A percentile compares a stretch with the other conserved stretches of the same genome.
Evolutionary conservation across 2,888 invertebrate species (phyloP).

Genomic region (Lacanobia wlatinum): DNA sequence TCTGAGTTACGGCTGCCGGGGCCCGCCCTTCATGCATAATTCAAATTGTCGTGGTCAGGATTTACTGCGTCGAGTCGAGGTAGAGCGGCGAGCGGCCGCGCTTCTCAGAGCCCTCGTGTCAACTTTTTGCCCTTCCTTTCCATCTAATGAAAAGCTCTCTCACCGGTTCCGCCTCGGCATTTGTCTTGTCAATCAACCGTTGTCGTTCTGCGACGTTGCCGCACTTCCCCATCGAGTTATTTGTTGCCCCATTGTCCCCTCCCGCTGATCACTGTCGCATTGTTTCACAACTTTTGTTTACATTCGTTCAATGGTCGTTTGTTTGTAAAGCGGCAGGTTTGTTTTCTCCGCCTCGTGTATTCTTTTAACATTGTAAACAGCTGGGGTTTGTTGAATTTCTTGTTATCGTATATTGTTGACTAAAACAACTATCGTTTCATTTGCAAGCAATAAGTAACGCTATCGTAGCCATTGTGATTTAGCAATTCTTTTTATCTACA

Average conservation of each 20-base stretch:
- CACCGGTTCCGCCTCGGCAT: slow-evolving; percentile 80
- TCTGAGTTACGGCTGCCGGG: slow-evolving; percentile 62
- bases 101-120: slow-evolving; percentile 70
- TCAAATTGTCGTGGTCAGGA: slow-evolving; percentile 78
- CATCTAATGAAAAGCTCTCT: slow-evolving; percentile 84
- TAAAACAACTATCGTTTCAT: slow-evolving; percentile 72
- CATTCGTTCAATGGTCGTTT: slow-evolving; percentile 83
- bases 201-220: slow-evolving; percentile 75
- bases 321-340: slow-evolving; percentile 81
- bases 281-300: slow-evolving; percentile 88
- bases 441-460: slow-evolving; percentile 69
- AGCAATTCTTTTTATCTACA: slow-evolving; percentile 66
- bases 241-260: slow-evolving; percentile 87
- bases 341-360: slow-evolving; percentile 79
- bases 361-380: slow-evolving; percentile 79
- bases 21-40: slow-evolving; percentile 83
- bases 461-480: slow-evolving; percentile 69
- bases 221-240: slow-evolving; percentile 85
- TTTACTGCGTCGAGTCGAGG: slow-evolving; percentile 72
- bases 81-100: slow-evolving; percentile 64
- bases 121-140: slow-evolving; percentile 81
- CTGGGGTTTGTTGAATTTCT: slow-evolving; percentile 77
- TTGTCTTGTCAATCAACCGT: slow-evolving; percentile 88
- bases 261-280: slow-evolving; percentile 85
- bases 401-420: slow-evolving; percentile 78